Evolutionary conservation across 2,888 invertebrate genomes (phyloP), one percentile per base, ranked within the genome.

Genomic region (Byasa hedistus): DNA sequence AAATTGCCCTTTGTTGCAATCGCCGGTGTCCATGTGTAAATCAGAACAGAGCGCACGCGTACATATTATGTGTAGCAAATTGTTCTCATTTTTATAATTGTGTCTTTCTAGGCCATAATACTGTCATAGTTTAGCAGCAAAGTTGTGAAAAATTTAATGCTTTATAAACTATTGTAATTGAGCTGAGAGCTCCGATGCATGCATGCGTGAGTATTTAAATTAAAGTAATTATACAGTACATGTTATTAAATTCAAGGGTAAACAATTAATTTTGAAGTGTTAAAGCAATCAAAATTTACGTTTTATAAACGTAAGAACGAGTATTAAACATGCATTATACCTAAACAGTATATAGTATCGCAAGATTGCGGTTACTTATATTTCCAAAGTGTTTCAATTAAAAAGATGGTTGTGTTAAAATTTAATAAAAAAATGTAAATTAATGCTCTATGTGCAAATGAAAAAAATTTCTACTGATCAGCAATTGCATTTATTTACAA

Each of bases 401-500:
- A 32, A 32, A 32, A 32, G 10, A 1, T 1, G 8, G 32, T 32
- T 32, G 32, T 44, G n/a, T 2, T 4, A 19, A 19, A n/a, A 48
- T 48, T 19, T 48, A 2, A 48, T n/a, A 1, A n/a, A 48, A 48
- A 48, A 48, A 19, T 48, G 0, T 48, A 48, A 19, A 48, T 7
- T 19, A 3, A 12, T 39, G 39, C 15, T 39, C n/a, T 15, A 51
- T 21, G 19, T 51, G 51, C 19, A 51, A 51, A 21, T 51, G 10
- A 51, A 21, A 51, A 4, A 78, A 65, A 68, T 73, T 70, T 32
- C 59, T 61, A 79, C 76, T 83, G 76, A 87, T 91, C 90, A 89
- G 87, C 88, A 87, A 88, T 86, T 85, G 85, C 85, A 83, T 91
- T 88, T 89, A 91, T 91, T 91, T 86, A 89, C 88, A 77, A 72